A percentile compares a stretch with the other conserved stretches of the same genome.
These are phyloP conservation scores for Ametastegia equiseti DNA, from an alignment of 2,888 invertebrate genomes.

Conservation along the genomic window DNA sequence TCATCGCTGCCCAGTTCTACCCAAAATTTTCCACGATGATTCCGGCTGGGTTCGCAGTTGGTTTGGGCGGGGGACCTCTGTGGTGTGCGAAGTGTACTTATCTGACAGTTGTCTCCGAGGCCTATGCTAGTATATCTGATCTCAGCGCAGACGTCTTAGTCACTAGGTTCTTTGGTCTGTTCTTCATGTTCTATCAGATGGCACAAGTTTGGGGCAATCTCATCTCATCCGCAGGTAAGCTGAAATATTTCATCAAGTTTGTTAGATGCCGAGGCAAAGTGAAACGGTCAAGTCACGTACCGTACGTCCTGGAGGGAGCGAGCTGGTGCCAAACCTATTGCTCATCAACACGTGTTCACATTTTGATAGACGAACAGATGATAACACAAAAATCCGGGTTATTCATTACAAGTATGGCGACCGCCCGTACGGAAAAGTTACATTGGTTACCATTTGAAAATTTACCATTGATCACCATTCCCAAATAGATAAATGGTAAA, in stretches of 20 bases:
- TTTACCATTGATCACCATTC: neutral
- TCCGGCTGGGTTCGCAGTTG: slow-evolving; percentile 90
- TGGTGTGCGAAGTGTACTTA: slow-evolving; percentile 99
- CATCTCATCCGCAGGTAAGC: slow-evolving; percentile 88
- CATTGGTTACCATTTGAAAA: neutral
- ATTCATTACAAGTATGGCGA: too few species aligned
- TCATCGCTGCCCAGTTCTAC: slow-evolving; percentile 93
- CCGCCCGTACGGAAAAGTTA: neutral
- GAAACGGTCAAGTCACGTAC: too few species aligned
- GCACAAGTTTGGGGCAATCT: slow-evolving; percentile 98
- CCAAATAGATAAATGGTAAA: neutral
- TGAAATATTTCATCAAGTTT: too few species aligned
- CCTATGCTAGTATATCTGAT: slow-evolving; percentile 86
- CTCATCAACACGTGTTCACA: too few species aligned
- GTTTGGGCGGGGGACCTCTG: slow-evolving; percentile 93
- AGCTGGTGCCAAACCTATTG: too few species aligned
- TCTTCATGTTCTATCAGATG: slow-evolving; percentile 97
- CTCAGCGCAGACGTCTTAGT: slow-evolving; percentile 87
- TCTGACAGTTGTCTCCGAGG: slow-evolving; percentile 89
- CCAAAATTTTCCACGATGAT: slow-evolving; percentile 91
- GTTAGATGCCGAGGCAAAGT: too few species aligned
- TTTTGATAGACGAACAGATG: too few species aligned
- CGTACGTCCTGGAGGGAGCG: too few species aligned
- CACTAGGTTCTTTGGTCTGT: slow-evolving; percentile 94
- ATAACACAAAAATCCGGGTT: too few species aligned